Evolutionary conservation across 1,140 invertebrate species (phyloP).

Genomic region (Nephotettix cincticeps): DNA sequence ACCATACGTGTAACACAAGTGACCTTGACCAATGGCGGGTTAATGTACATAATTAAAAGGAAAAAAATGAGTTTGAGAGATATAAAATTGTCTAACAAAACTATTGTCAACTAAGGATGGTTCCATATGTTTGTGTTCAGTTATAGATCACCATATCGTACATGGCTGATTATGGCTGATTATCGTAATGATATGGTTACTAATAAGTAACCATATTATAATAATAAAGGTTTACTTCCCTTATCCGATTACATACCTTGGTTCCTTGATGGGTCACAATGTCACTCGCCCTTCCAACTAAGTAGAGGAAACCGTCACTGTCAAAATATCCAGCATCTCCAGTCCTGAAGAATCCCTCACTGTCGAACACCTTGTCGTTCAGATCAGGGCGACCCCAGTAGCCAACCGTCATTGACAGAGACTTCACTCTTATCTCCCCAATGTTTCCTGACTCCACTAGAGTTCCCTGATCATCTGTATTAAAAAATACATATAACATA

Average conservation of each 20-base stretch:
- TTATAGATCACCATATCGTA: neutral
- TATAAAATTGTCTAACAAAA: too few relatives aligned
- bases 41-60: too few relatives aligned
- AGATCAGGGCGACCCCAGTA: neutral
- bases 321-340: constrained; percentile 3
- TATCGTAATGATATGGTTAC: too few relatives aligned
- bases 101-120: neutral
- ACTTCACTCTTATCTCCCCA: neutral
- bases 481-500: too few relatives aligned
- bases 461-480: neutral
- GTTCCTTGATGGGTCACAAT: neutral
- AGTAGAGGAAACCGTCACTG: neutral
- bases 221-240: too few relatives aligned
- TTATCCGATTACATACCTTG: neutral
- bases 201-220: too few relatives aligned
- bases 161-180: too few relatives aligned
- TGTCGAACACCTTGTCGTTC: neutral
- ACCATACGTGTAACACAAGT: too few relatives aligned
- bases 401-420: neutral
- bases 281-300: neutral
- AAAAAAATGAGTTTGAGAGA: too few relatives aligned
- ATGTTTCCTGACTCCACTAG: neutral
- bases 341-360: neutral
- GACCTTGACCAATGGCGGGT: too few relatives aligned
- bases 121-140: neutral